Percentiles rank a stretch among this genome's conserved stretches.
Conservation (phyloP, 2,113 vertebrate genomes). For the Pluvianellus socialis region DNA sequence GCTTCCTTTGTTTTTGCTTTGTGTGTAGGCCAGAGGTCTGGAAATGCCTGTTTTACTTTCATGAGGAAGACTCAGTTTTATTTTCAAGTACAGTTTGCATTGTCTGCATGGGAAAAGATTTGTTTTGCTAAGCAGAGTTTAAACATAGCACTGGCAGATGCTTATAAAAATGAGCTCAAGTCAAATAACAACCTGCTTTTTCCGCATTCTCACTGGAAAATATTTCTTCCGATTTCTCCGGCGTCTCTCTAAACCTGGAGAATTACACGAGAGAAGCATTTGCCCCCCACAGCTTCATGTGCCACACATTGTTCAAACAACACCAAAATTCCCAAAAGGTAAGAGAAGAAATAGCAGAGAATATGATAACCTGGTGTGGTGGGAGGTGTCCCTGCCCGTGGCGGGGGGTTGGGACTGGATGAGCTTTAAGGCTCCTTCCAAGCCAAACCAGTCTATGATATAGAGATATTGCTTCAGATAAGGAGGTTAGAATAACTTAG, state of each 20-base stretch:
- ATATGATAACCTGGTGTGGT: not conserved
- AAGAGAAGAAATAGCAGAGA: not conserved
- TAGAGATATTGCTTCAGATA: not conserved
- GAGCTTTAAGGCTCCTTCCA: not conserved
- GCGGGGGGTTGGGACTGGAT: not conserved
- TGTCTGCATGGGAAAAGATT: not conserved
- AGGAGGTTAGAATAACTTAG: not conserved
- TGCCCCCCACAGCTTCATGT: not conserved
- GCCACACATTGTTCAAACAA: not conserved
- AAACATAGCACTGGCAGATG: not conserved
- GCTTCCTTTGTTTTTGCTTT: not conserved
- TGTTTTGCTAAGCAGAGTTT: not conserved
- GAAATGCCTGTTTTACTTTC: not conserved
- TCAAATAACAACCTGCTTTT: not conserved
- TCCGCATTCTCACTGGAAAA: not conserved
- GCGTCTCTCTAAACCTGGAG: not conserved
- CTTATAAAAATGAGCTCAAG: not conserved
- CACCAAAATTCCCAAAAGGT: not conserved
- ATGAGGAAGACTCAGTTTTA: not conserved
- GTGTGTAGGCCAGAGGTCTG: not conserved
- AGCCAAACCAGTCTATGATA: not conserved
- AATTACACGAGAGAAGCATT: not conserved
- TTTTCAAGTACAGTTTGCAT: not conserved
- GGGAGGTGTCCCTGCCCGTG: not conserved
- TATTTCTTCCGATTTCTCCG: not conserved